Evolutionary conservation across 2,113 vertebrate species (phyloP), one percentile per base, ranked within the genome.

Genomic region (Ascaphus truei): DNA sequence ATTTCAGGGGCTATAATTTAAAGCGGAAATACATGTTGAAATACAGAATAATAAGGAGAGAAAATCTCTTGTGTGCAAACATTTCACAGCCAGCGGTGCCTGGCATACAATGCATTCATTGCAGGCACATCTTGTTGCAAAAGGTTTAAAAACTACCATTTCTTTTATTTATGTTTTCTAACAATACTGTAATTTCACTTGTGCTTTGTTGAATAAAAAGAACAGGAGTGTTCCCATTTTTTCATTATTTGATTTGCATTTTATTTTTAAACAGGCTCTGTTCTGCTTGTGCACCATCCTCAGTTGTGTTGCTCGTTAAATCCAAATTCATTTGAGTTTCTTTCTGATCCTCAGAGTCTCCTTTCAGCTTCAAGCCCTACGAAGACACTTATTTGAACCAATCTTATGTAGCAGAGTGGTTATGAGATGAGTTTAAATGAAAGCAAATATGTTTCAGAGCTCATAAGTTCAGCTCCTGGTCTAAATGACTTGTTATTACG

Each of bases 401-500:
- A 71, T 80, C 64, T 58, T 41, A 30, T 80, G 80, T 62, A 81
- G 82, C 71, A 79, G 76, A 72, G 60, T 37, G 23, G 0, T 72
- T 78, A 73, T 74, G 78, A 79, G 80, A 81, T 72, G 75, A 77
- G 72, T 67, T 58, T 68, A 72, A 71, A 80, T 68, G 51, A 73
- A 50, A 78, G 53, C 52, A 57, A 53, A 50, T 79, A 62, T 50
- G 34, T 69, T 76, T 74, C 76, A 10, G 72, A 74, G 50, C 64
- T 74, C 69, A 62, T 76, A 85, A 88, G 80, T 89, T 89, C 57
- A 77, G 69, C 61, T 77, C 75, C 72, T 31, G 74, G 83, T 74
- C 16, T n/a, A 31, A 73, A 76, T 73, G 74, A 52, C 73, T 80
- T 76, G 77, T 67, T 58, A 75, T 71, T 77, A 43, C 78, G 72